Conservation (phyloP, 2,888 invertebrate genomes). For the Brachyptera risi region DNA sequence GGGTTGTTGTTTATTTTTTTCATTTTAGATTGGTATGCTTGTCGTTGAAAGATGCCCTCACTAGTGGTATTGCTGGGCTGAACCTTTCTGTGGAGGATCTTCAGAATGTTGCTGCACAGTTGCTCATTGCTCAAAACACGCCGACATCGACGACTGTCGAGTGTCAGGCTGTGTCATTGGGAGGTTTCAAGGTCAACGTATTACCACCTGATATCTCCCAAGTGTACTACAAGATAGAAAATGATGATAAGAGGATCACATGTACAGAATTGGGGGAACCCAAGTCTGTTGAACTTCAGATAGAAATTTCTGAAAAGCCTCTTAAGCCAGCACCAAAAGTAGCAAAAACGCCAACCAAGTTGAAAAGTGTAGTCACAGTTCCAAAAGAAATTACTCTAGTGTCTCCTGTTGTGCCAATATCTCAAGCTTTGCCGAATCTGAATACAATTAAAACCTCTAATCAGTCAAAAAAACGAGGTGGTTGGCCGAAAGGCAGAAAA, state of each 20-base stretch:
- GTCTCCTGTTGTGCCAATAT: not conserved
- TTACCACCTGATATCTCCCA: constrained; percentile 16
- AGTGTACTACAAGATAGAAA: not conserved
- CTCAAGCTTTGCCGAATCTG: not conserved
- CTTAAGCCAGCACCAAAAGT: not conserved
- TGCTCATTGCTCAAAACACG: constrained; percentile 43
- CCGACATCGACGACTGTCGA: not conserved
- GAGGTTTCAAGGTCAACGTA: constrained; percentile 18
- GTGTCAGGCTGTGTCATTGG: not conserved
- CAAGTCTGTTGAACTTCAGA: constrained; percentile 9
- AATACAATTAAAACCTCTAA: not conserved
- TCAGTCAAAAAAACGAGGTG: constrained; percentile 50
- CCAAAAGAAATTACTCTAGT: not conserved
- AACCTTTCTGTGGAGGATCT: constrained; percentile 48
- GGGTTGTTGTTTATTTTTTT: not conserved
- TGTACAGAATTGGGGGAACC: constrained; percentile 1
- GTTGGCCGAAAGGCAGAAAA: constrained; percentile 59
- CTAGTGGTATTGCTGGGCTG: constrained; percentile 43
- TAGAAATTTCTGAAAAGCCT: constrained; percentile 5
- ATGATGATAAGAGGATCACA: not conserved
- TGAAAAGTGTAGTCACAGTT: not conserved
- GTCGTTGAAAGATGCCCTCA: constrained; percentile 47
- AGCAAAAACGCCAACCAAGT: not conserved
- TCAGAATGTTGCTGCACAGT: constrained; percentile 46
- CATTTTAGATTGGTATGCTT: constrained; percentile 47